Percentiles rank a stretch among this genome's conserved stretches.
Evolutionary conservation across 2,797 vertebrate genomes (phyloP).

Genomic region (Chromobotia macracanthus): DNA sequence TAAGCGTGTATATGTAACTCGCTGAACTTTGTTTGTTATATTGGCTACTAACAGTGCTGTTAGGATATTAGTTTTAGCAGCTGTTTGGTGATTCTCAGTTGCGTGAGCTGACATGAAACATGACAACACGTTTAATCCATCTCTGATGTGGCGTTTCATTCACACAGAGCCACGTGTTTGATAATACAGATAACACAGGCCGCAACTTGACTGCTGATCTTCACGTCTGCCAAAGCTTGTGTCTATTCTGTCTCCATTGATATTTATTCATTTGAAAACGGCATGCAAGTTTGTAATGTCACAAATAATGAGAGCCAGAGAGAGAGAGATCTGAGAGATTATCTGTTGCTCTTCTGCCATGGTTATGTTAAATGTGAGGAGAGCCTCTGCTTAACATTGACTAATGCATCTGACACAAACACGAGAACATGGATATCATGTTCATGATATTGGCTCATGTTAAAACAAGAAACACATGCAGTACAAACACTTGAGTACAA

Average conservation of each 20-base stretch:
- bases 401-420: too few relatives aligned
- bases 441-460: too few relatives aligned
- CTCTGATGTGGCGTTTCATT: neutral
- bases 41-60: too few relatives aligned
- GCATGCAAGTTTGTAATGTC: neutral
- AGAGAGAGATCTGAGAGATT: too few relatives aligned
- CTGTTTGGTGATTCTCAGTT: neutral
- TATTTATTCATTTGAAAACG: neutral
- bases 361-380: neutral
- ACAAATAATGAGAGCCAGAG: conserved; percentile 76
- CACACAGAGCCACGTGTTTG: neutral
- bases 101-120: neutral
- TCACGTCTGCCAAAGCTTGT: neutral
- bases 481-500: too few relatives aligned
- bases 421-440: too few relatives aligned
- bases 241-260: too few relatives aligned
- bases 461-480: too few relatives aligned
- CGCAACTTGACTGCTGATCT: neutral
- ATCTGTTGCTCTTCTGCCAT: neutral
- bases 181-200: too few relatives aligned
- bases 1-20: too few relatives aligned
- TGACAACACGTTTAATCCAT: neutral
- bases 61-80: conserved; percentile 61
- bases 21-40: too few relatives aligned
- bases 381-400: neutral